Evolutionary conservation across 2,797 vertebrate genomes (phyloP), one percentile per base, ranked within the genome.

Genomic region (Naso thynnoides): DNA sequence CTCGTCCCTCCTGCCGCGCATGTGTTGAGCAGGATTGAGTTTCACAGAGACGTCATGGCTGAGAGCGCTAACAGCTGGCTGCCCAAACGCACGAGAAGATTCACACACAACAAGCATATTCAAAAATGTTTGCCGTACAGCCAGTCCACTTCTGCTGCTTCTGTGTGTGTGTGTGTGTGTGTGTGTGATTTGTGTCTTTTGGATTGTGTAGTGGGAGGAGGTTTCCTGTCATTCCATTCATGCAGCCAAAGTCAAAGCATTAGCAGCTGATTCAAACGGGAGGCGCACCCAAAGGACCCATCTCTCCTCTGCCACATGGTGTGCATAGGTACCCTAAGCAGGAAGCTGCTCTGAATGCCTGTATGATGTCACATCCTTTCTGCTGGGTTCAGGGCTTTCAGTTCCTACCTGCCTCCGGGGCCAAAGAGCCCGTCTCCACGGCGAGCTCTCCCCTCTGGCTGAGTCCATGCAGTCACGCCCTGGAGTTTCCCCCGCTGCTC

Each of bases 211-310:
- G 55, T 82, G 87, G 83, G 87, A 88, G 87, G 82, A 74, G 58
- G 80, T 83, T 92, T 94, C 82, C 88, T 93, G 85, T 91, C 82
- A 86, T 88, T 90, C 81, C 86, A 81, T 88, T 91, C 67, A 78
- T 73, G 69, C 78, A 66, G 78, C 83, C 81, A 82, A 68, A 78
- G 50, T 63, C 56, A 53, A 59, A 70, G 76, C 54, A 58, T 2
- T 48, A 82, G 76, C 78, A 83, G 81, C 79, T 65, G 79, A 80
- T 76, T 73, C 11, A 7, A 81, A 59, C n/a, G 33, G 49, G n/a
- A 18, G 69, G 68, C 70, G 1, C 73, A 60, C 50, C 78, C 64
- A 62, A 26, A 41, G 15, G 14, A 26, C 62, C 38, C 36, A 74
- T 60, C 58, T 65, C 71, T 56, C 71, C 49, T 55, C 36, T 56